phyloP scores from a whole-genome alignment of 2,113 vertebrate genomes.

The Gadus chalcogrammus region DNA sequence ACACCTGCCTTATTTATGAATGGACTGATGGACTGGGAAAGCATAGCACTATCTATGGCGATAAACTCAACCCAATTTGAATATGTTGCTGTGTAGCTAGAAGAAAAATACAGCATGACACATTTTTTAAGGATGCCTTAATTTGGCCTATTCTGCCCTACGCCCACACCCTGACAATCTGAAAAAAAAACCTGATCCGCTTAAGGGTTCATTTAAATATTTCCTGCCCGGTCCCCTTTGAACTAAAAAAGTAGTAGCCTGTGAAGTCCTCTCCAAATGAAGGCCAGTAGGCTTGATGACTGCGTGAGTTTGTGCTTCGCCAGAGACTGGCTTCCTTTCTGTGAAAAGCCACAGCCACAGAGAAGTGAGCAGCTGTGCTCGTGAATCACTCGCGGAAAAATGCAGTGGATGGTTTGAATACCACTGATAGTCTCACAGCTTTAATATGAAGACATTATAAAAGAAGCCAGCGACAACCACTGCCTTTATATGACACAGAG shows the following conservation, averaged over 20 bases:
- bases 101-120: slow-evolving; percentile 26
- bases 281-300: slow-evolving; percentile 37
- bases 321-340: slow-evolving; percentile 56
- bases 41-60: too few relatives aligned
- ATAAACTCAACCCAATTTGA: too few relatives aligned
- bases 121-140: slow-evolving; percentile 14
- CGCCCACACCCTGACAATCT: slow-evolving; percentile 18
- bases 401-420: slow-evolving; percentile 49
- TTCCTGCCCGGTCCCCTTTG: slow-evolving; percentile 27
- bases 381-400: slow-evolving; percentile 61
- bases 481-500: slow-evolving; percentile 39
- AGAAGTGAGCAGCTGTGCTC: slow-evolving; percentile 57
- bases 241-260: slow-evolving; percentile 28
- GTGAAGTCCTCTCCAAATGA: slow-evolving; percentile 29
- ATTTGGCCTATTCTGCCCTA: slow-evolving; percentile 11
- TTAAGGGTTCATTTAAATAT: slow-evolving; percentile 53
- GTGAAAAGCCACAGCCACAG: slow-evolving; percentile 41
- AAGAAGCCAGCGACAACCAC: slow-evolving; percentile 14
- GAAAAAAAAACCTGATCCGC: slow-evolving; percentile 15
- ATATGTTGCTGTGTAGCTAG: slow-evolving; percentile 1
- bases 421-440: slow-evolving; percentile 51
- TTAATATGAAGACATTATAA: slow-evolving; percentile 42
- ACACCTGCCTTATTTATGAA: too few relatives aligned
- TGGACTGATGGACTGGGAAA: too few relatives aligned
- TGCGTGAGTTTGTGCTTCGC: slow-evolving; percentile 47